These are phyloP conservation scores for Leistus spinibarbis DNA, from an alignment of 2,888 invertebrate genomes.

Conservation along the genomic window DNA sequence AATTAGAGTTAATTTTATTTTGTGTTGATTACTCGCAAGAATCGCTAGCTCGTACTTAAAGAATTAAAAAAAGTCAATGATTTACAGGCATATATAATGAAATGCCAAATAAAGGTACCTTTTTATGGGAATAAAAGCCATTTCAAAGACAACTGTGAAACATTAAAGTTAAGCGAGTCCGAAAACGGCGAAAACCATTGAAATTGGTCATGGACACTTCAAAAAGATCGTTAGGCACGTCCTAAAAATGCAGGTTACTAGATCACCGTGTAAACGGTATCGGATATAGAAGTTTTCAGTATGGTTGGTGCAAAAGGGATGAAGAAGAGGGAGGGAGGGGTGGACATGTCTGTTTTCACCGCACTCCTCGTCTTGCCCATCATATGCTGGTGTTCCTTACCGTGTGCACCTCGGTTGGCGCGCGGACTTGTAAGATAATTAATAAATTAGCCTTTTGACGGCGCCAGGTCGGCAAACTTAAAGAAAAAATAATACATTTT, in stretches of 20 bases:
- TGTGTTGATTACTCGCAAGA: no score
- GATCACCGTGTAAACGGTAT: not conserved
- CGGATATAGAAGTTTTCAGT: not conserved
- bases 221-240: not conserved
- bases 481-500: conserved; percentile 56
- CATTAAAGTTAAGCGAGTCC: not conserved
- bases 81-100: no score
- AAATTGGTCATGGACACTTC: not conserved
- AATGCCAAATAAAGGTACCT: not conserved
- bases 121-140: not conserved
- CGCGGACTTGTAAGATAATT: conserved; percentile 51
- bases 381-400: not conserved
- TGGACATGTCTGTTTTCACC: not conserved
- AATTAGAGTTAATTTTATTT: no score
- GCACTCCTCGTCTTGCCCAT: not conserved
- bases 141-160: not conserved
- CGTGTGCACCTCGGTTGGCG: conserved; percentile 22
- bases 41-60: not conserved
- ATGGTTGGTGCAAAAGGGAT: not conserved
- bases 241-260: not conserved
- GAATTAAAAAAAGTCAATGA: no score
- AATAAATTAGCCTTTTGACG: conserved; percentile 57
- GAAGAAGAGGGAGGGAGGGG: not conserved
- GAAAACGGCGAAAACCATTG: not conserved
- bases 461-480: conserved; percentile 56